A percentile compares a stretch with the other conserved stretches of the same genome.
phyloP scores from a whole-genome alignment of 1,140 invertebrate species.

The Coboldia fuscipes region DNA sequence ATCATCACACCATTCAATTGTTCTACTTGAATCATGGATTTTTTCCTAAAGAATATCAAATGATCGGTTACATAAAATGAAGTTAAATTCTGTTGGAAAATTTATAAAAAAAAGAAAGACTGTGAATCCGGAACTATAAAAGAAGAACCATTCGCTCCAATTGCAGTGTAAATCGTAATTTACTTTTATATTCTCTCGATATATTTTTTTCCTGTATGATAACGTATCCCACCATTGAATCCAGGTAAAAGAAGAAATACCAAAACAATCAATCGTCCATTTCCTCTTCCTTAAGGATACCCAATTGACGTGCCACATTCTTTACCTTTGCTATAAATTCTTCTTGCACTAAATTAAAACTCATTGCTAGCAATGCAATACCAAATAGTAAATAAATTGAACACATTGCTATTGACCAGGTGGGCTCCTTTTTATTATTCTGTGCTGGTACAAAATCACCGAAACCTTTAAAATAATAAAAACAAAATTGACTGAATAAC shows the following conservation, averaged over 20 bases:
- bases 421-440: constrained; percentile 39
- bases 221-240: background rate
- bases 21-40: no score
- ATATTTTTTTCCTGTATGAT: no score
- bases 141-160: no score
- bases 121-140: no score
- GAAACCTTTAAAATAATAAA: constrained; percentile 32
- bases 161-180: no score
- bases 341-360: constrained; percentile 91
- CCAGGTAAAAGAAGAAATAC: background rate
- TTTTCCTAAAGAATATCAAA: no score
- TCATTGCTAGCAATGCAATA: constrained; percentile 94
- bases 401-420: constrained; percentile 71
- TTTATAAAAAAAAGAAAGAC: no score
- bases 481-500: no score
- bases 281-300: constrained; percentile 61
- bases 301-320: constrained; percentile 54
- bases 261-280: constrained; percentile 17
- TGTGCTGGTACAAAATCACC: constrained; percentile 85
- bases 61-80: no score
- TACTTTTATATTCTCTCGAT: no score
- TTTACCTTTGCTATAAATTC: constrained; percentile 76
- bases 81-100: no score
- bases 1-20: no score
- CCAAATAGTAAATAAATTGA: constrained; percentile 75